Percentiles rank a stretch among this genome's conserved stretches.
phyloP scores from a whole-genome alignment of 2,888 invertebrate genomes.

The Ethmia dodecea region DNA sequence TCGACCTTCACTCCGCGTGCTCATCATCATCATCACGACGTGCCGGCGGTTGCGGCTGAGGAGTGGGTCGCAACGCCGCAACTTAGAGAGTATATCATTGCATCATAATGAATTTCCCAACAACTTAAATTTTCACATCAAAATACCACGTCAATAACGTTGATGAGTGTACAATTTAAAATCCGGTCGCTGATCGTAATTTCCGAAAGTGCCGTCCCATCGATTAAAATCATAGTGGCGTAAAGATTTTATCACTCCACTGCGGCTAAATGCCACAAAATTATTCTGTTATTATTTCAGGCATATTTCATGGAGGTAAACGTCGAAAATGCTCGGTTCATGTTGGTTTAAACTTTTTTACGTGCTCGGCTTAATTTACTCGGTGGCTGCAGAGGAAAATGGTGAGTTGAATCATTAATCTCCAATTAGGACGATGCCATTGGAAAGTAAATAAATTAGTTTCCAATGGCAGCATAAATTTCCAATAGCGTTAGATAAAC shows the following conservation, averaged over 20 bases:
- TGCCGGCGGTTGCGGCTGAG: too few relatives aligned
- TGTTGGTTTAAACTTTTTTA: conserved; percentile 20
- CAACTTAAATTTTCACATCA: too few relatives aligned
- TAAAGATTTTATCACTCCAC: conserved; percentile 29
- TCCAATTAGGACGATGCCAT: background rate
- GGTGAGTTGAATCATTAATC: conserved; percentile 25
- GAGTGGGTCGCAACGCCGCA: too few relatives aligned
- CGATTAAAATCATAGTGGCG: conserved; percentile 16
- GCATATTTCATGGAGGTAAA: conserved; percentile 20
- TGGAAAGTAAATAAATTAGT: too few relatives aligned
- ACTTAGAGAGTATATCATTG: too few relatives aligned
- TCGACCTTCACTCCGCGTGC: too few relatives aligned
- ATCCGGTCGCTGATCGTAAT: background rate
- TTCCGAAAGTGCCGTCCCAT: background rate
- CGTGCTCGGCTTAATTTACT: conserved; percentile 17
- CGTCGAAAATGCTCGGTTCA: conserved; percentile 25
- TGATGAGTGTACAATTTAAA: too few relatives aligned
- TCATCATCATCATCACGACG: too few relatives aligned
- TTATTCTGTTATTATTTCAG: conserved; percentile 26
- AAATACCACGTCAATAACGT: too few relatives aligned
- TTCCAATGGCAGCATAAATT: too few relatives aligned
- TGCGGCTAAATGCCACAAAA: conserved; percentile 16
- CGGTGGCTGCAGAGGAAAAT: conserved; percentile 21
- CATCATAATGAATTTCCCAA: too few relatives aligned
- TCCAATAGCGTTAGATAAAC: too few relatives aligned